Conservation (phyloP, 2,888 invertebrate genomes). For the Drosophila quinaria region DNA sequence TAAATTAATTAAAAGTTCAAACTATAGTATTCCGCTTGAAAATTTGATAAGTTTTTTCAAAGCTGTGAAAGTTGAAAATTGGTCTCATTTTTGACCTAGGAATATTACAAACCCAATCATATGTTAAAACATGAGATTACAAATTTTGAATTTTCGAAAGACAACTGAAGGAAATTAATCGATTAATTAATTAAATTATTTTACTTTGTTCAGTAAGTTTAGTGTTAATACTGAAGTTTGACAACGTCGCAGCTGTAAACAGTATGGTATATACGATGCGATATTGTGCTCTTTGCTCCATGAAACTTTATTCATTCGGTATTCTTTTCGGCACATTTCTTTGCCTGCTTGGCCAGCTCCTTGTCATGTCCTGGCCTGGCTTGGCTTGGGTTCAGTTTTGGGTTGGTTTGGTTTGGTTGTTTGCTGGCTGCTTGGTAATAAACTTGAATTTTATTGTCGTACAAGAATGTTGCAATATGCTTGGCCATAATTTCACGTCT, state of each 20-base stretch:
- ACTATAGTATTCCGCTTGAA: too few species aligned
- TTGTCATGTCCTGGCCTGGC: conserved; percentile 13
- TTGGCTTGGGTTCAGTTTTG: conserved; percentile 11
- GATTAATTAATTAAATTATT: too few species aligned
- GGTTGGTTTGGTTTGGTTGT: conserved; percentile 12
- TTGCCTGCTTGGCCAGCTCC: conserved; percentile 37
- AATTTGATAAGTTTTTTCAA: too few species aligned
- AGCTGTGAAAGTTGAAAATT: too few species aligned
- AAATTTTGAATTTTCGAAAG: too few species aligned
- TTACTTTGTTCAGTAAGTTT: background rate
- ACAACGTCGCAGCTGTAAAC: conserved; percentile 47
- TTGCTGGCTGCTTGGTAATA: conserved; percentile 64
- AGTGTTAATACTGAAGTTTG: conserved; percentile 29
- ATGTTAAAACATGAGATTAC: too few species aligned
- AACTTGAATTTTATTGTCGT: conserved; percentile 81
- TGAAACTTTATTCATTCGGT: conserved; percentile 47
- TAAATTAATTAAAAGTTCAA: too few species aligned
- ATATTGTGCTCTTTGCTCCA: conserved; percentile 37
- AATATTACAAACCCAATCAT: too few species aligned
- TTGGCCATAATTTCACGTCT: conserved; percentile 74
- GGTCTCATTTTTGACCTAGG: too few species aligned
- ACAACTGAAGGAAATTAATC: too few species aligned
- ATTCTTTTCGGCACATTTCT: conserved; percentile 43
- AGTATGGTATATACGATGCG: conserved; percentile 9
- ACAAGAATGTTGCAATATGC: conserved; percentile 84